Conservation (phyloP, 2,888 invertebrate genomes). For the Ophraella communa region DNA sequence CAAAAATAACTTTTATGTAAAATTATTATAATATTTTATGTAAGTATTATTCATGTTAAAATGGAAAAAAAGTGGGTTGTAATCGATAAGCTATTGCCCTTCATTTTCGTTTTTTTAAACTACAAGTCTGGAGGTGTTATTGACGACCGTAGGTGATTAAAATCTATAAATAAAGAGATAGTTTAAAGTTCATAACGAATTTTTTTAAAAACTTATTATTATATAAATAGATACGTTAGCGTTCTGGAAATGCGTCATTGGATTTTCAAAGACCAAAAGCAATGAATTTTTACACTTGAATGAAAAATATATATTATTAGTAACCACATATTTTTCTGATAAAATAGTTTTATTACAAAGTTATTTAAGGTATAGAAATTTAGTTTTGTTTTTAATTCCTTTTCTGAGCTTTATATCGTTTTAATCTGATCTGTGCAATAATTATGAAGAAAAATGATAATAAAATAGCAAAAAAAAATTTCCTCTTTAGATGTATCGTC, state of each 20-base stretch:
- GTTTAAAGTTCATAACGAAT: conserved; percentile 2
- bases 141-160: not conserved
- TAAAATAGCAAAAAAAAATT: too few relatives aligned
- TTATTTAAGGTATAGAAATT: too few relatives aligned
- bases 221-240: conserved; percentile 11
- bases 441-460: too few relatives aligned
- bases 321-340: not conserved
- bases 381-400: too few relatives aligned
- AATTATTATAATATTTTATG: too few relatives aligned
- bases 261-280: conserved; percentile 6
- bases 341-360: too few relatives aligned
- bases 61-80: not conserved
- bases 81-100: not conserved
- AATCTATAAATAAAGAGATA: conserved; percentile 13
- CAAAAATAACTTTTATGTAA: too few relatives aligned
- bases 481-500: too few relatives aligned
- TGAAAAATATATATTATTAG: not conserved
- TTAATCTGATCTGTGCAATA: too few relatives aligned
- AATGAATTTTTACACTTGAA: not conserved
- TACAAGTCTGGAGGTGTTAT: not conserved
- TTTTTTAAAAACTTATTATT: conserved; percentile 17
- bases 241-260: conserved; percentile 16
- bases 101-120: not conserved
- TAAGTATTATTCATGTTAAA: too few relatives aligned
- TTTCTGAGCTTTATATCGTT: too few relatives aligned